Evolutionary conservation across 2,888 invertebrate genomes (phyloP).

Genomic region (Nesidiocoris tenuis): DNA sequence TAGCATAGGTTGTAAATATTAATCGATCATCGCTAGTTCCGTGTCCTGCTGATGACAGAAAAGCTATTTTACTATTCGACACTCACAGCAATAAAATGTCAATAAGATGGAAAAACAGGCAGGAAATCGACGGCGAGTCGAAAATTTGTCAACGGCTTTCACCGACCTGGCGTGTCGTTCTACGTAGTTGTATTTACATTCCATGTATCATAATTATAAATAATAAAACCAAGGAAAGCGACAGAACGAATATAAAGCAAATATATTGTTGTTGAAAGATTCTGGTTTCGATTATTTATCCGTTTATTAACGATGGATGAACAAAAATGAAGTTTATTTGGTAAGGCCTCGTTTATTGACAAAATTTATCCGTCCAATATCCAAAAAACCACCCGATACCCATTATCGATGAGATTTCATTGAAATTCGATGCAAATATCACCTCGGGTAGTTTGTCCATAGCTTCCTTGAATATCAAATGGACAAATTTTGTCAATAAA

Average conservation of each 20-base stretch:
- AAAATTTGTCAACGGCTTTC: background rate
- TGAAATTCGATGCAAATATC: too few species aligned
- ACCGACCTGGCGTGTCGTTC: background rate
- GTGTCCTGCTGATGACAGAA: background rate
- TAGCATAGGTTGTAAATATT: background rate
- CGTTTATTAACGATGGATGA: background rate
- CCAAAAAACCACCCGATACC: too few species aligned
- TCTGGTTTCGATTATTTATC: background rate
- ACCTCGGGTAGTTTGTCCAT: too few species aligned
- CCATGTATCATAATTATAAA: conserved; percentile 16
- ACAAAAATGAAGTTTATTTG: background rate
- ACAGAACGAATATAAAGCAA: background rate
- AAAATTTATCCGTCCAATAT: too few species aligned
- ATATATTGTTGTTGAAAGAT: conserved; percentile 22
- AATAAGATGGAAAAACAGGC: background rate
- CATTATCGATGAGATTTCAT: too few species aligned
- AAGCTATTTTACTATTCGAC: background rate
- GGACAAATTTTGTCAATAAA: too few species aligned
- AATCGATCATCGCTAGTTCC: background rate
- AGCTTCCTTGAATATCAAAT: too few species aligned
- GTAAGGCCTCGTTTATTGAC: too few species aligned
- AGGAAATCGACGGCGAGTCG: background rate
- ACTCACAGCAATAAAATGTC: conserved; percentile 28
- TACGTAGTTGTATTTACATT: conserved; percentile 13
- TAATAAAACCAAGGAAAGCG: too few species aligned